Percentiles rank a stretch among this genome's conserved stretches.
phyloP scores from a whole-genome alignment of 1,140 invertebrate genomes.

The Bombus turneri region DNA sequence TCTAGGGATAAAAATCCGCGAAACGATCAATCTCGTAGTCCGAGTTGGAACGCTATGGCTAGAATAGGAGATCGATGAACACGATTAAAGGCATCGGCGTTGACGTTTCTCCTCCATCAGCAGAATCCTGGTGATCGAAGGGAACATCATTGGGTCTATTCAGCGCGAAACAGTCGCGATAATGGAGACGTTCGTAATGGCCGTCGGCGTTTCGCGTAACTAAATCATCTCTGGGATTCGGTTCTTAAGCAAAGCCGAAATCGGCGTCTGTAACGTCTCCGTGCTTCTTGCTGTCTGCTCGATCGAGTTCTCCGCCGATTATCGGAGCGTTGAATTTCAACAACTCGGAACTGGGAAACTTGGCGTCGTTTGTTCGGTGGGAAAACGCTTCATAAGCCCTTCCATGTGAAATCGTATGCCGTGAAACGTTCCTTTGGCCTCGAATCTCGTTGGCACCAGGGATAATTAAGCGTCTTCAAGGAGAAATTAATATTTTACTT shows the following conservation, averaged over 20 bases:
- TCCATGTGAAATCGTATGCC: neutral
- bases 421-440: neutral
- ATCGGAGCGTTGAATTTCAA: conserved; percentile 1
- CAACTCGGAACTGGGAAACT: neutral
- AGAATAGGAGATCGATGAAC: conserved; percentile 1
- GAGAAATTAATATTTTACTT: no score
- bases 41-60: neutral
- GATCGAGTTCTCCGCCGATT: conserved; percentile 7
- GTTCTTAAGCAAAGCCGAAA: conserved; percentile 27
- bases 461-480: no score
- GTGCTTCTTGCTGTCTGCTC: neutral
- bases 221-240: conserved; percentile 31
- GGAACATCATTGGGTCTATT: conserved; percentile 32
- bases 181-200: conserved; percentile 35
- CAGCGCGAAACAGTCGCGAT: conserved; percentile 34
- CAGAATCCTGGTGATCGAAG: conserved; percentile 27
- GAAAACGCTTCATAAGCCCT: neutral
- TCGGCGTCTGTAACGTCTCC: conserved; percentile 1
- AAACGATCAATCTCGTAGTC: neutral
- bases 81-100: conserved; percentile 6
- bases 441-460: no score
- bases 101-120: conserved; percentile 37
- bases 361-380: neutral
- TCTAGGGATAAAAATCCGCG: neutral
- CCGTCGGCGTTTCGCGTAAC: conserved; percentile 9